Conservation (phyloP, 2,888 invertebrate genomes). For the Pegoplata infirma region DNA sequence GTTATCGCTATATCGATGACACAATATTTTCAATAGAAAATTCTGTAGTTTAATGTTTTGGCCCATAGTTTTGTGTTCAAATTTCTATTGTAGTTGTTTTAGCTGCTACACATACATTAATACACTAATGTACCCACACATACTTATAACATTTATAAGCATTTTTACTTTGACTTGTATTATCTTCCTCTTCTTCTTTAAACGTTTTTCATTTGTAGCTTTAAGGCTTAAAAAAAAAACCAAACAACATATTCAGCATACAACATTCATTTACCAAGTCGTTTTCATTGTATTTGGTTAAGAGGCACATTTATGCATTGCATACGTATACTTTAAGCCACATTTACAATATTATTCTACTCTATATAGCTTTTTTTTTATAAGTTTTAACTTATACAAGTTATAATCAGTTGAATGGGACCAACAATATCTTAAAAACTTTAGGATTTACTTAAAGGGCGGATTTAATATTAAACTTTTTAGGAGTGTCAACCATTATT, state of each 20-base stretch:
- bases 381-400: constrained; percentile 5
- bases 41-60: too few relatives aligned
- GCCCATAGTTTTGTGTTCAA: too few relatives aligned
- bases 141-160: constrained; percentile 5
- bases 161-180: constrained; percentile 38
- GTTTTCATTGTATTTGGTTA: background rate
- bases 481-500: too few relatives aligned
- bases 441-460: too few relatives aligned
- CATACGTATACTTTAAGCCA: constrained; percentile 13
- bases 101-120: too few relatives aligned
- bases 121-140: too few relatives aligned
- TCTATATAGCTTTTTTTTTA: background rate
- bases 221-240: constrained; percentile 34
- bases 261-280: background rate
- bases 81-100: too few relatives aligned
- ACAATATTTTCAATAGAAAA: too few relatives aligned
- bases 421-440: background rate
- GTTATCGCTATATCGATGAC: too few relatives aligned
- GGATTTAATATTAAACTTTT: too few relatives aligned
- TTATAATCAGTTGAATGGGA: background rate
- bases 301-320: background rate
- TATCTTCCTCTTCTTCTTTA: constrained; percentile 23
- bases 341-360: constrained; percentile 22
- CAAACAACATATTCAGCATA: constrained; percentile 21
- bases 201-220: constrained; percentile 32